phyloP scores from a whole-genome alignment of 2,797 vertebrate species.

The Helarctos malayanus region DNA sequence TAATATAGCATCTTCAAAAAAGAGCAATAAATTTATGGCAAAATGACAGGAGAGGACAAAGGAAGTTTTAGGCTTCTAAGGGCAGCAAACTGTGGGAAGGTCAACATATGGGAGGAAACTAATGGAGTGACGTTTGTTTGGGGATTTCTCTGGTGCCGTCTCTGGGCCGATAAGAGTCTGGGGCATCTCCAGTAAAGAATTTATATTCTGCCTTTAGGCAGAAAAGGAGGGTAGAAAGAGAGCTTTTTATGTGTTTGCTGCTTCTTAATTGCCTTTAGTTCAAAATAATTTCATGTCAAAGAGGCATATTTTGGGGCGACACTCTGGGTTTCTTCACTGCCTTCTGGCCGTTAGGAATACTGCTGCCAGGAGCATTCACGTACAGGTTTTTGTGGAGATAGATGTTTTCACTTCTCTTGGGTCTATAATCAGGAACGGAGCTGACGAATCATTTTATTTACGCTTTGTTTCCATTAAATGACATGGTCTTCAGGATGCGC shows the following conservation, averaged over 20 bases:
- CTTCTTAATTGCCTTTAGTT: not conserved
- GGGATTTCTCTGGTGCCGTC: constrained; percentile 3
- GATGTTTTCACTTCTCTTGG: not conserved
- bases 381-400: not conserved
- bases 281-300: not conserved
- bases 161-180: not conserved
- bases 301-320: not conserved
- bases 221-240: not conserved
- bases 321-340: not conserved
- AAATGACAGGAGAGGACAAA: not conserved
- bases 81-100: not conserved
- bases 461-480: not conserved
- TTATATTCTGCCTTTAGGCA: constrained; percentile 1
- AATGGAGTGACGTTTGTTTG: not conserved
- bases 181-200: not conserved
- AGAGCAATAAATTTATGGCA: not conserved
- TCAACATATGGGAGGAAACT: not conserved
- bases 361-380: not conserved
- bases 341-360: not conserved
- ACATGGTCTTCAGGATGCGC: not conserved
- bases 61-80: not conserved
- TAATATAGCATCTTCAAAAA: not conserved
- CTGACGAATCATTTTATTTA: not conserved
- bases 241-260: not conserved
- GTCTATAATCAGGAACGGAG: not conserved